Percentiles rank a stretch among this genome's conserved stretches.
These are phyloP conservation scores for Morus bassanus DNA, from an alignment of 2,797 vertebrate species.

Conservation along the genomic window DNA sequence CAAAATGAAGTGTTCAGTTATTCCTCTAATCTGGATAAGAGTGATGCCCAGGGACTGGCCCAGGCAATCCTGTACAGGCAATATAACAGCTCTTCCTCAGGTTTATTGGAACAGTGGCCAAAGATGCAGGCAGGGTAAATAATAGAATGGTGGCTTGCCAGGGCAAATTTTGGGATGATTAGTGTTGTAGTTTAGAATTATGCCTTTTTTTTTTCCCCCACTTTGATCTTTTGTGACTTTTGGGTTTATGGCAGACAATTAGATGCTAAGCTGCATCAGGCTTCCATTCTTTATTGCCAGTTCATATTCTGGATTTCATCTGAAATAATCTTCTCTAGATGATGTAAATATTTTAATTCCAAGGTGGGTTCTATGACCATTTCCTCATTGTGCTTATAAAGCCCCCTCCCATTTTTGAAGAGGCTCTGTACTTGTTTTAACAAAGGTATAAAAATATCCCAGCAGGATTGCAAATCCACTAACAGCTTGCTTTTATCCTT, in stretches of 20 bases:
- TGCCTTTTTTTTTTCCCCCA: not conserved
- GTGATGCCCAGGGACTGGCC: not conserved
- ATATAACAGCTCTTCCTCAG: not conserved
- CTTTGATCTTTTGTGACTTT: not conserved
- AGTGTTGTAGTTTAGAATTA: not conserved
- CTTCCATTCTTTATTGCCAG: not conserved
- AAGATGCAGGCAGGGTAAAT: not conserved
- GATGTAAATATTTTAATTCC: not conserved
- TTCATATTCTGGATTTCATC: not conserved
- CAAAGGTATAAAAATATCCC: not conserved
- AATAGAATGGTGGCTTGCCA: not conserved
- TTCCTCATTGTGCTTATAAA: constrained; percentile 2
- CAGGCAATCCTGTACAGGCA: not conserved
- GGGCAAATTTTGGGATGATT: not conserved
- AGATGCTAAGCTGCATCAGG: not conserved
- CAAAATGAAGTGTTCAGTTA: not conserved
- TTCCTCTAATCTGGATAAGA: not conserved
- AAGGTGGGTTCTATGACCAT: not conserved
- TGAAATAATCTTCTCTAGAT: not conserved
- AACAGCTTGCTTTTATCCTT: not conserved
- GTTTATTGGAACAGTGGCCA: not conserved
- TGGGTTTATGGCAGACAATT: not conserved
- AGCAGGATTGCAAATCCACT: not conserved
- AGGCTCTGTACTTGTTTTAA: constrained; percentile 3
- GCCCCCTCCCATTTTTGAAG: not conserved